Conservation (phyloP, 1,140 invertebrate species). For the Hylaeus anthracinus region DNA sequence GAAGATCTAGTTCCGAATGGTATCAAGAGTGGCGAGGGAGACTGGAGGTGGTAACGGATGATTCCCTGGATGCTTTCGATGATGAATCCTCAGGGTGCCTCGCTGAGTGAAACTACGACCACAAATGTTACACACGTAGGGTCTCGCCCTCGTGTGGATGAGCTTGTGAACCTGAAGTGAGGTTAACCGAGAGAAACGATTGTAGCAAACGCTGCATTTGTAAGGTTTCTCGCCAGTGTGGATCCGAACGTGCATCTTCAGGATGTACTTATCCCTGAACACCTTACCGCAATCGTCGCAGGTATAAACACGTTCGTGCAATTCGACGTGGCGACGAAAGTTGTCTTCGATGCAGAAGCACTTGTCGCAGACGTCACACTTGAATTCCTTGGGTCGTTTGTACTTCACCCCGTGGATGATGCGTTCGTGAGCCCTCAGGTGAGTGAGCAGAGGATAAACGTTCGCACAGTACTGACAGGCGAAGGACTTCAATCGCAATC, state of each 20-base stretch:
- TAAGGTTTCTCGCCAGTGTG: constrained; percentile 71
- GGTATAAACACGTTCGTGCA: constrained; percentile 65
- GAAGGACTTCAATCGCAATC: not conserved
- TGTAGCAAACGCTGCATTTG: constrained; percentile 40
- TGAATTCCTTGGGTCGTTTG: not conserved
- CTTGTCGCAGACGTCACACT: constrained; percentile 80
- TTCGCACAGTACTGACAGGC: constrained; percentile 28
- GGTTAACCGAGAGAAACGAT: constrained; percentile 35
- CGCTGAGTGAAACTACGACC: constrained; percentile 83
- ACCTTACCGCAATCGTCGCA: constrained; percentile 82
- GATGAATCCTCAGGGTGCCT: constrained; percentile 52
- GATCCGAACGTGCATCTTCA: constrained; percentile 81
- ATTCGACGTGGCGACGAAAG: constrained; percentile 34
- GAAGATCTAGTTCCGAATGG: too few species aligned
- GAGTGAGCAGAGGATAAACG: constrained; percentile 1
- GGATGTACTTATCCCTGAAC: constrained; percentile 81
- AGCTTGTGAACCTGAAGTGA: constrained; percentile 80
- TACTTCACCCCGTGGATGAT: not conserved
- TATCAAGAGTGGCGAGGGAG: not conserved
- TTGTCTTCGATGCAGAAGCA: constrained; percentile 50
- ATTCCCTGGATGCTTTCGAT: constrained; percentile 8
- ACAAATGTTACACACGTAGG: constrained; percentile 84
- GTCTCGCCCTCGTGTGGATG: constrained; percentile 84
- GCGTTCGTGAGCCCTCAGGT: constrained; percentile 6
- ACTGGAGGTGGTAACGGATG: constrained; percentile 26